These are phyloP conservation scores for Philopotamus ludificatus DNA, from an alignment of 1,140 invertebrate species.

Conservation along the genomic window DNA sequence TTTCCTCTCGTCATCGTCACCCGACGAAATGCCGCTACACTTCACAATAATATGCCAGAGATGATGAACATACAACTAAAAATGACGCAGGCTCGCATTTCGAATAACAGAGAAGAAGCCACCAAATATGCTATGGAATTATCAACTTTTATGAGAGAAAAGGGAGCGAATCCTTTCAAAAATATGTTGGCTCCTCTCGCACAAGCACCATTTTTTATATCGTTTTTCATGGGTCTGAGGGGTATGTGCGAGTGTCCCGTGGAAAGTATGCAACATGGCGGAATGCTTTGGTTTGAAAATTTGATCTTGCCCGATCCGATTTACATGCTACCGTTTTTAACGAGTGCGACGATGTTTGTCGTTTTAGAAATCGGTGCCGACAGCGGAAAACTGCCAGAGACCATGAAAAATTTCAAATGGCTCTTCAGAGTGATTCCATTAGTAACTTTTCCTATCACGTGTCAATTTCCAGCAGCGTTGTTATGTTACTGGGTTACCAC, in stretches of 20 bases:
- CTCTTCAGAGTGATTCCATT: constrained; percentile 74
- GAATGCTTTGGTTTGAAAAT: constrained; percentile 90
- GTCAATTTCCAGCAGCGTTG: constrained; percentile 87
- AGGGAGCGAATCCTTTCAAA: constrained; percentile 78
- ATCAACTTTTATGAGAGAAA: constrained; percentile 76
- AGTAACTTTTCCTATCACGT: constrained; percentile 79
- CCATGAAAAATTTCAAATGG: constrained; percentile 69
- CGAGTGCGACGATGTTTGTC: constrained; percentile 72
- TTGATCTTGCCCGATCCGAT: constrained; percentile 88
- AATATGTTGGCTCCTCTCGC: constrained; percentile 76
- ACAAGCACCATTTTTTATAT: constrained; percentile 88
- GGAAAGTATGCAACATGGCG: constrained; percentile 85
- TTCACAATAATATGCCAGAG: constrained; percentile 80
- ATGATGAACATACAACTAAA: constrained; percentile 76
- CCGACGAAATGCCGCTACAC: constrained; percentile 73
- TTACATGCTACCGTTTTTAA: constrained; percentile 84
- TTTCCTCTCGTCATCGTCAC: constrained; percentile 81
- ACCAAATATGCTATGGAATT: constrained; percentile 72
- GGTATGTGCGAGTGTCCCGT: constrained; percentile 85
- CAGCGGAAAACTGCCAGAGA: constrained; percentile 58
- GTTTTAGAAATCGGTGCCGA: constrained; percentile 88
- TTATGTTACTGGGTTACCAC: constrained; percentile 87
- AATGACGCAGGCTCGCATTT: constrained; percentile 78
- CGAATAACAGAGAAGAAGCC: constrained; percentile 77
- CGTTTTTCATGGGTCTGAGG: constrained; percentile 83